phyloP scores from a whole-genome alignment of 2,113 vertebrate species.

The Nothocercus nigrocapillus region DNA sequence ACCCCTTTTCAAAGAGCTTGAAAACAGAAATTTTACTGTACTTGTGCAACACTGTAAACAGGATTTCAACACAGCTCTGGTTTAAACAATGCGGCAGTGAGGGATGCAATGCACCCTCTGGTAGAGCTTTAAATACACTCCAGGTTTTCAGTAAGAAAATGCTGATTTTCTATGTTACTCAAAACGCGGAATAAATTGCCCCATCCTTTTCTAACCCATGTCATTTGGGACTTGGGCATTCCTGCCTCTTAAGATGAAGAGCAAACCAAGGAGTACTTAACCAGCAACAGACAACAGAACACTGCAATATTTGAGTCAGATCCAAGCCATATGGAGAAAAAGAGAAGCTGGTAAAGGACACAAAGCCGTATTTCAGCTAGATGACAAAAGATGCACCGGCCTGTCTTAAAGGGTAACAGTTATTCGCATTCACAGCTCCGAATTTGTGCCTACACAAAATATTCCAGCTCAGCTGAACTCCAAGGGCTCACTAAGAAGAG shows the following conservation, averaged over 20 bases:
- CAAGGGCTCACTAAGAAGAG: background rate
- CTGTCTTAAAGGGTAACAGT: background rate
- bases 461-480: background rate
- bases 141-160: background rate
- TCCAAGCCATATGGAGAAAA: background rate
- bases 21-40: background rate
- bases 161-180: background rate
- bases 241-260: no score
- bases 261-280: background rate
- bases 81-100: background rate
- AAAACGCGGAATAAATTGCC: background rate
- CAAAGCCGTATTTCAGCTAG: background rate
- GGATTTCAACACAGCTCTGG: background rate
- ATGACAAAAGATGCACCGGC: rapidly evolving
- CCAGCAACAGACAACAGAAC: background rate
- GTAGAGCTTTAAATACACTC: background rate
- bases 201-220: background rate
- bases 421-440: background rate
- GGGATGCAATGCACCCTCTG: background rate
- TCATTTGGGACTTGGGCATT: no score
- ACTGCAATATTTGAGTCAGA: background rate
- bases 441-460: no score
- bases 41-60: background rate
- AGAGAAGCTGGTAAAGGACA: background rate
- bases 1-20: background rate